A percentile compares a stretch with the other conserved stretches of the same genome.
phyloP scores from a whole-genome alignment of 2,113 vertebrate genomes.

The Progne subis region DNA sequence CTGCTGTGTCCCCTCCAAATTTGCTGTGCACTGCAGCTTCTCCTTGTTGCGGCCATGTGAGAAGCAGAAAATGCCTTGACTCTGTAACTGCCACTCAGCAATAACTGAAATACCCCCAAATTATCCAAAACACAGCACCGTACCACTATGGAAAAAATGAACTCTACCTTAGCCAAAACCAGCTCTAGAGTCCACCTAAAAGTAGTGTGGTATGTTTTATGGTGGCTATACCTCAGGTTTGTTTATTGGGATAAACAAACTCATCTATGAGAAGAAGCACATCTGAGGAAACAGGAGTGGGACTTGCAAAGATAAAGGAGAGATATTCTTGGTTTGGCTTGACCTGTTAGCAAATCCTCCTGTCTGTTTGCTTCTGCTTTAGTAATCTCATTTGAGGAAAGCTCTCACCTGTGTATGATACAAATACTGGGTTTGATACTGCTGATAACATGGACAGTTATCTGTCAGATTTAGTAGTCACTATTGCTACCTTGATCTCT shows the following conservation, averaged over 20 bases:
- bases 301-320: not conserved
- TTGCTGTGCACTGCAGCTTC: not conserved
- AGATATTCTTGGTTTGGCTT: not conserved
- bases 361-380: not conserved
- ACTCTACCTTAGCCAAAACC: not conserved
- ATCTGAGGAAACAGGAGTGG: not conserved
- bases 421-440: not conserved
- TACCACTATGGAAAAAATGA: not conserved
- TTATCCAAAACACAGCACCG: not conserved
- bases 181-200: not conserved
- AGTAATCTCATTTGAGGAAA: not conserved
- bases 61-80: not conserved
- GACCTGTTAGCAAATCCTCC: not conserved
- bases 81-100: not conserved
- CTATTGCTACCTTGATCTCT: not conserved
- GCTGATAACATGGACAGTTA: not conserved
- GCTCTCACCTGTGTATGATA: not conserved
- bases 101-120: not conserved
- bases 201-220: not conserved
- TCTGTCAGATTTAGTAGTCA: not conserved
- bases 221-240: not conserved
- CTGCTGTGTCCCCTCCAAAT: not conserved
- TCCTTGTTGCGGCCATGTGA: rapidly evolving
- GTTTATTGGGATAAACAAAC: not conserved
- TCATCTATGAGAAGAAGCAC: not conserved